A percentile compares a stretch with the other conserved stretches of the same genome.
Conservation (phyloP, 2,113 vertebrate genomes). For the Paratilapia polleni region DNA sequence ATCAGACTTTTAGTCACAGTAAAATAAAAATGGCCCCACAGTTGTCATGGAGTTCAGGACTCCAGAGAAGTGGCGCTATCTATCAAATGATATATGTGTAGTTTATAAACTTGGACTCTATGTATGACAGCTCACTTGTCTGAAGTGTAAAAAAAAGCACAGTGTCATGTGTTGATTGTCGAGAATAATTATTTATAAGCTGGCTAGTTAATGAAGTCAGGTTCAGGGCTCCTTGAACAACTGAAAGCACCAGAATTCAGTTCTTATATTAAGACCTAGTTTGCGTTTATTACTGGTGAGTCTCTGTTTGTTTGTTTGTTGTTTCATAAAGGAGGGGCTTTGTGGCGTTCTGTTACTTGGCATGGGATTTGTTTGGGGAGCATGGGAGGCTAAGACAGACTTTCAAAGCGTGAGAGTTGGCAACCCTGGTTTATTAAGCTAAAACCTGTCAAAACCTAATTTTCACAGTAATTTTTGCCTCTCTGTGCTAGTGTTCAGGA, state of each 20-base stretch:
- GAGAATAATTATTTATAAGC: background rate
- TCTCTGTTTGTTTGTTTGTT: background rate
- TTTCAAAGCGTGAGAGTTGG: background rate
- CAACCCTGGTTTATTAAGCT: background rate
- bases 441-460: conserved; percentile 27
- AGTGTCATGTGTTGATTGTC: background rate
- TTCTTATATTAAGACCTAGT: background rate
- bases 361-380: background rate
- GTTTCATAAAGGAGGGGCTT: background rate
- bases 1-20: background rate
- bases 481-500: conserved; percentile 17
- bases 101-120: background rate
- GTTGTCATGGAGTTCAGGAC: background rate
- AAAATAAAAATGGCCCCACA: background rate
- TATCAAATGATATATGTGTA: background rate
- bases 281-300: background rate
- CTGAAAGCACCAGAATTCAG: background rate
- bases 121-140: background rate
- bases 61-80: fast-evolving
- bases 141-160: background rate
- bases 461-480: conserved; percentile 19
- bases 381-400: background rate
- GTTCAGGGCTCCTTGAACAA: background rate
- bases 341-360: background rate
- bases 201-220: background rate